These are phyloP conservation scores for Lacerta bilineata DNA, from an alignment of 2,797 vertebrate species.

Conservation along the genomic window DNA sequence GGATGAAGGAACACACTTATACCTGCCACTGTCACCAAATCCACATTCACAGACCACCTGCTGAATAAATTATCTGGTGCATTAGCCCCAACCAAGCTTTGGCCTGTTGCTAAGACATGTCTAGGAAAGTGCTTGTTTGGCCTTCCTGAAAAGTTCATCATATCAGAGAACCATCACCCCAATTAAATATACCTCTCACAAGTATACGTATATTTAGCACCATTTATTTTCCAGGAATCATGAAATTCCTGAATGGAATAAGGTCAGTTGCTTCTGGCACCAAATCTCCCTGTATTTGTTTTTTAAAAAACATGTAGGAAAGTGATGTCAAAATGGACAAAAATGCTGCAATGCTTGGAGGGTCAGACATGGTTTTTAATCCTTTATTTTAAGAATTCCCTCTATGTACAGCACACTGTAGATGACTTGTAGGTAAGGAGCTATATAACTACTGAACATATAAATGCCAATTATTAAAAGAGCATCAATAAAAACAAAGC, in stretches of 20 bases:
- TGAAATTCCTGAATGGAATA: background rate
- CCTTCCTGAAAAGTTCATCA: background rate
- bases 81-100: background rate
- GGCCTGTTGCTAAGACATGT: background rate
- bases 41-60: background rate
- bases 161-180: background rate
- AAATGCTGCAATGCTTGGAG: background rate
- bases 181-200: background rate
- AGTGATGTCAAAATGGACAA: background rate
- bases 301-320: background rate
- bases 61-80: background rate
- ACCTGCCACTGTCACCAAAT: no score
- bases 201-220: background rate
- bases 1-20: background rate
- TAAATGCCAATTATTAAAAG: no score
- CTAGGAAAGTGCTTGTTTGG: background rate
- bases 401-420: no score
- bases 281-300: background rate
- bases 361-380: background rate
- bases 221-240: background rate
- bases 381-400: background rate
- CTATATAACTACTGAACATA: no score
- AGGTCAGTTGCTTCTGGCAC: background rate
- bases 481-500: no score
- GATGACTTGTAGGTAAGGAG: no score